Percentiles rank a stretch among this genome's conserved stretches.
Evolutionary conservation across 2,797 vertebrate genomes (phyloP).

Genomic region (Cyclura pinguis): DNA sequence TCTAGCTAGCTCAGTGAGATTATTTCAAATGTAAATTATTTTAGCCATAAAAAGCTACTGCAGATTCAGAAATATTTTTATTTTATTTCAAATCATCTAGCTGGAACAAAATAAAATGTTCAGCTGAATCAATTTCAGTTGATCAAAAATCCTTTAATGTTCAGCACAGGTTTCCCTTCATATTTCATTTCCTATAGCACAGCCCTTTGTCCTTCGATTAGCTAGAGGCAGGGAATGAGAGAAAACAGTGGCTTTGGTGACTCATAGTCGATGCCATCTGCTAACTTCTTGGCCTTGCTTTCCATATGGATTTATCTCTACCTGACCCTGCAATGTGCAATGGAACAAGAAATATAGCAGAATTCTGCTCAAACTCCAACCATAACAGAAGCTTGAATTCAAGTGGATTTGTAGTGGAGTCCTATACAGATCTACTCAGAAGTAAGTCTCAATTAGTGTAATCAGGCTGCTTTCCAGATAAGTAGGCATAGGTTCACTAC

Average conservation of each 20-base stretch:
- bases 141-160: conserved; percentile 72
- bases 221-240: conserved; percentile 67
- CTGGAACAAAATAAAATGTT: conserved; percentile 77
- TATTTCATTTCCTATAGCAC: conserved; percentile 57
- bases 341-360: neutral
- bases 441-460: neutral
- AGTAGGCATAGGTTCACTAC: no score
- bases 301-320: conserved; percentile 30
- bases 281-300: conserved; percentile 40
- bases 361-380: neutral
- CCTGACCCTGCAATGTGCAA: neutral
- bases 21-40: conserved; percentile 76
- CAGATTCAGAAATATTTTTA: conserved; percentile 55
- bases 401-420: neutral
- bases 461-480: no score
- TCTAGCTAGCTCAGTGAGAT: conserved; percentile 69
- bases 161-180: conserved; percentile 56
- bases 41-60: conserved; percentile 71
- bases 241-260: conserved; percentile 45
- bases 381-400: neutral
- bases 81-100: conserved; percentile 75
- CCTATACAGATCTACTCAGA: neutral
- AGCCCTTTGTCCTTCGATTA: conserved; percentile 67
- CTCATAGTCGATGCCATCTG: conserved; percentile 51
- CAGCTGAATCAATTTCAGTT: conserved; percentile 72